Percentiles rank a stretch among this genome's conserved stretches.
Evolutionary conservation across 2,113 vertebrate species (phyloP).

Genomic region (Callocephalon fimbriatum): DNA sequence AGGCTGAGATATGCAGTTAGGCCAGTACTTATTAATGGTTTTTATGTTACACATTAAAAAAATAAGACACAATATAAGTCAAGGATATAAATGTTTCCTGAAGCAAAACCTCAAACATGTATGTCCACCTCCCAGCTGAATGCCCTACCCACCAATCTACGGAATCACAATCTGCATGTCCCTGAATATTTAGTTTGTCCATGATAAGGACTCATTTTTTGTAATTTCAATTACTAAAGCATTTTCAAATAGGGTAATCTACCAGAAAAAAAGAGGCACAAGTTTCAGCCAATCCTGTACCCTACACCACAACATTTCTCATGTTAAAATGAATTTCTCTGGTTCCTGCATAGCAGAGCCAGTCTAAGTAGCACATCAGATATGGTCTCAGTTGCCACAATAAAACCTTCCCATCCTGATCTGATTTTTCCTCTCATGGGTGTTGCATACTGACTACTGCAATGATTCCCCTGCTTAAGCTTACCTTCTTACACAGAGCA

Average conservation of each 20-base stretch:
- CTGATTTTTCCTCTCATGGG: constrained; percentile 13
- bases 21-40: neutral
- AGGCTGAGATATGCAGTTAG: neutral
- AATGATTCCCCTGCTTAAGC: neutral
- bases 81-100: neutral
- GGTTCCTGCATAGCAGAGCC: neutral
- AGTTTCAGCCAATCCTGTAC: neutral
- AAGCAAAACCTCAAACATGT: neutral
- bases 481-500: neutral
- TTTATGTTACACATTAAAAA: neutral
- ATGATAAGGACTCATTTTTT: neutral
- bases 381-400: neutral
- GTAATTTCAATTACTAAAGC: neutral
- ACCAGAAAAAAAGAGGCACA: neutral
- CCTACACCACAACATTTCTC: neutral
- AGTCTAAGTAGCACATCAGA: neutral
- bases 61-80: neutral
- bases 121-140: neutral
- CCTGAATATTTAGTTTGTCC: neutral
- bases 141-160: too few relatives aligned
- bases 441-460: neutral
- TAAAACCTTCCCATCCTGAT: constrained; percentile 26
- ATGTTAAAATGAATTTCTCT: neutral
- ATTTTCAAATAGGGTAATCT: neutral
- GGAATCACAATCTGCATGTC: neutral